phyloP scores from a whole-genome alignment of 92 coral and sea anemone genomes.

The Desmophyllum pertusum region DNA sequence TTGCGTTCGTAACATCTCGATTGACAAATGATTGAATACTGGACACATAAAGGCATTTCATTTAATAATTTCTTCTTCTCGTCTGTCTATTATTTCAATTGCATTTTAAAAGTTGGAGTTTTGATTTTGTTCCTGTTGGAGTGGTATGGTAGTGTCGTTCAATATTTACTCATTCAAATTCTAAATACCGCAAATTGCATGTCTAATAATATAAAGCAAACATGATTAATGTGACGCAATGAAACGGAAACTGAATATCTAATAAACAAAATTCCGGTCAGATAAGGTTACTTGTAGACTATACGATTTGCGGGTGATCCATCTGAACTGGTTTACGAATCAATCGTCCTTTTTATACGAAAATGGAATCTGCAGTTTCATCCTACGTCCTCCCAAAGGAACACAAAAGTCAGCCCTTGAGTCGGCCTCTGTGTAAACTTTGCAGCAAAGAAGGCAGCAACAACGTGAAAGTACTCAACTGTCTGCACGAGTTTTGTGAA shows the following conservation, averaged over 20 bases:
- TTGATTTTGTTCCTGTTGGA: not conserved
- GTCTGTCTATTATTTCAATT: not conserved
- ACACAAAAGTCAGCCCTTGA: constrained; percentile 3
- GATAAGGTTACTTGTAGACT: not conserved
- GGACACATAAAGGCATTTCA: not conserved
- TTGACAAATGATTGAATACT: not conserved
- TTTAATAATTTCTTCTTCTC: not conserved
- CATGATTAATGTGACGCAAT: constrained; percentile 33
- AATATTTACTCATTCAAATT: not conserved
- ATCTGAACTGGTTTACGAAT: not conserved
- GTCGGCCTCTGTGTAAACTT: constrained; percentile 21
- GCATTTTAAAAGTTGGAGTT: not conserved
- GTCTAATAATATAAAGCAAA: not conserved
- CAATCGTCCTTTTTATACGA: not conserved
- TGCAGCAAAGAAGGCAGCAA: constrained; percentile 17
- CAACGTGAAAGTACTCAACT: constrained; percentile 30
- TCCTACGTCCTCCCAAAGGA: constrained; percentile 22
- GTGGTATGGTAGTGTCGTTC: not conserved
- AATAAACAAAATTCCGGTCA: constrained; percentile 1
- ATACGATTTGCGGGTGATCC: not conserved
- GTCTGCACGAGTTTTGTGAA: constrained; percentile 44
- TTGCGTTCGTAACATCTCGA: not conserved
- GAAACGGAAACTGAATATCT: constrained; percentile 22
- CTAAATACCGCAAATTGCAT: not conserved
- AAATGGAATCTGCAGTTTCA: constrained; percentile 13